phyloP scores from a whole-genome alignment of 2,113 vertebrate genomes.

The Apaloderma vittatum region DNA sequence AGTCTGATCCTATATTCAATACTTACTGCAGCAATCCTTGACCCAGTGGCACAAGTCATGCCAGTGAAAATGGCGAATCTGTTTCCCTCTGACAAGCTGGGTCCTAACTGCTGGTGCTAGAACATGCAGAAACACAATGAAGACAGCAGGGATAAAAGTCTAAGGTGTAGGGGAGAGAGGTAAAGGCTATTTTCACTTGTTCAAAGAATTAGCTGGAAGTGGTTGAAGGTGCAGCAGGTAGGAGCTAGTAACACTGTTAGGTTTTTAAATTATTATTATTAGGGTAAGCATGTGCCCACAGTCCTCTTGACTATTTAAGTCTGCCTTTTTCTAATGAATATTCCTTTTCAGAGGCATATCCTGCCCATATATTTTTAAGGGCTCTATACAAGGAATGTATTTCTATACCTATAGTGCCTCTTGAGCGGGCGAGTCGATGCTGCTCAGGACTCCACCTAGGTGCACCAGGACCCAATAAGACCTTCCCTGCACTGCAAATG shows the following conservation, averaged over 20 bases:
- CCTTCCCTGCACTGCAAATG: background rate
- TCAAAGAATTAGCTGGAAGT: background rate
- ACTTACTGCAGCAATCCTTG: background rate
- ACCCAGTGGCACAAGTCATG: background rate
- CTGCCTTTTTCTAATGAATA: background rate
- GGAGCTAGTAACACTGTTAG: background rate
- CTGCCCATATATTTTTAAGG: background rate
- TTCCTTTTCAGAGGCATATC: background rate
- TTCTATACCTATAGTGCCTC: background rate
- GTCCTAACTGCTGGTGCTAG: background rate
- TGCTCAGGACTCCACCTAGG: background rate
- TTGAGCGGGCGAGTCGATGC: background rate
- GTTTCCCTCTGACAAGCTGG: background rate
- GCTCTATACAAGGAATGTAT: background rate
- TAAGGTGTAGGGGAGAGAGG: background rate
- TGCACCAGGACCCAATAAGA: accelerated
- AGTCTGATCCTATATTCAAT: background rate
- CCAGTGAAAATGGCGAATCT: accelerated
- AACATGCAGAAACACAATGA: background rate
- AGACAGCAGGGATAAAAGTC: background rate
- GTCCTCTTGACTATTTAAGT: background rate
- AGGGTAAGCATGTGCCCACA: background rate
- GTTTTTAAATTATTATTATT: background rate
- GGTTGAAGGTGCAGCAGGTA: background rate
- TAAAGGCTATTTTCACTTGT: background rate